Base-by-base conservation (phyloP, 1,140 invertebrate species). In the Mercenaria mercenaria region DNA sequence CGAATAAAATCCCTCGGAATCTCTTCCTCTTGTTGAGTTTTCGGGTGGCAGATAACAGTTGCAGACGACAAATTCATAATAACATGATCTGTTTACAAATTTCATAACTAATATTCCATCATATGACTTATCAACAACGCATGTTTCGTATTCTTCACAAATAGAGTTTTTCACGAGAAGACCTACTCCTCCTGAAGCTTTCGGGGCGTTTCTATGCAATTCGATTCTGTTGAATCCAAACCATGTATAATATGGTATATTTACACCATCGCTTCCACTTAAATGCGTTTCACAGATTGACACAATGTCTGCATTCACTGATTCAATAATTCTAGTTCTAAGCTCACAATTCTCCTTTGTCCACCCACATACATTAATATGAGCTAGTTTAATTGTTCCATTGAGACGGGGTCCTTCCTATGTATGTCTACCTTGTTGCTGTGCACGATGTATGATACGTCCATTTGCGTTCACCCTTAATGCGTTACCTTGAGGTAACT, bases 281-380 rank as follows among this genome's bases (percentile, higher is more conserved):
- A 80, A 37, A 34, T 80, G 77, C 26, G 77, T 80, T 56, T 80
- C 77, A 32, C 8, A 23, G 18, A 80, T 18, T 6, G 47, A 50
- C 10, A 59, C 3, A 23, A 80, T 80, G 32, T 80, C 77, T 26
- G 47, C n/a, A n/a, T n/a, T n/a, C n/a, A n/a, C n/a, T n/a, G n/a
- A n/a, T n/a, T n/a, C n/a, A n/a, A n/a, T n/a, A n/a, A n/a, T n/a
- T n/a, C n/a, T n/a, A n/a, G n/a, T n/a, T n/a, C n/a, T n/a, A n/a
- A n/a, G n/a, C n/a, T 2, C 32, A 10, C 29, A 32, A n/a, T 80
- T 80, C 3, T 80, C 47, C n/a, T 52, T 32, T 8, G 77, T 80
- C 77, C 77, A 80, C 4, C 77, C 47, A 56, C 47, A 80, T 4
- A 80, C 50, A 26, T 83, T 83, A 6, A 41, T 6, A 50, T 83